phyloP scores from a whole-genome alignment of 2,888 invertebrate genomes.

The Ectropis crepuscularia region DNA sequence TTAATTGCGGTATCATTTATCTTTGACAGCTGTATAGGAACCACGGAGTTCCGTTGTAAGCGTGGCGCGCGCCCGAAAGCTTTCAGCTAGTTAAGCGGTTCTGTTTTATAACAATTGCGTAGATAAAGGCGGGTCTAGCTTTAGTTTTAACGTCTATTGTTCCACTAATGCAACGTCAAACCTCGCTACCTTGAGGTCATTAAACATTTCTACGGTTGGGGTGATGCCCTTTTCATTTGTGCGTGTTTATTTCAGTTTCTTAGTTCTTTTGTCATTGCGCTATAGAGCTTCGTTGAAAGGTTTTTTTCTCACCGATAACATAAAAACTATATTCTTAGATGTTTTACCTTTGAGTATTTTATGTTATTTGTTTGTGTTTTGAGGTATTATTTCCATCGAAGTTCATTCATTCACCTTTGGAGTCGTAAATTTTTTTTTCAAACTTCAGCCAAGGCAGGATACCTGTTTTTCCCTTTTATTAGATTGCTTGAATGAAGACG shows the following conservation, averaged over 20 bases:
- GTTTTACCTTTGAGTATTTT: background rate
- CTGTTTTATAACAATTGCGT: constrained; percentile 72
- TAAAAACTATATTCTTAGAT: background rate
- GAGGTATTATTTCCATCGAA: background rate
- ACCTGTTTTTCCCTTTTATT: no score
- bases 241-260: constrained; percentile 52
- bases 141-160: constrained; percentile 72
- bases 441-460: no score
- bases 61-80: constrained; percentile 54
- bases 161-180: constrained; percentile 72
- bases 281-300: constrained; percentile 45
- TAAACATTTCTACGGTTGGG: constrained; percentile 64
- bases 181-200: constrained; percentile 65
- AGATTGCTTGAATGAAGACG: no score
- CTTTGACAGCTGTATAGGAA: constrained; percentile 37
- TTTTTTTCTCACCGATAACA: constrained; percentile 23
- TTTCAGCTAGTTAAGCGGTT: constrained; percentile 68
- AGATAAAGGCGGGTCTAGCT: constrained; percentile 69
- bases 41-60: constrained; percentile 40
- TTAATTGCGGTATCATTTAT: constrained; percentile 18
- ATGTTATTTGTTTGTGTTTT: background rate
- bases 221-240: constrained; percentile 61
- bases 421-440: no score
- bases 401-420: no score
- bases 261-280: constrained; percentile 41